Evolutionary conservation across 2,113 vertebrate genomes (phyloP).

Genomic region (Meriones unguiculatus): DNA sequence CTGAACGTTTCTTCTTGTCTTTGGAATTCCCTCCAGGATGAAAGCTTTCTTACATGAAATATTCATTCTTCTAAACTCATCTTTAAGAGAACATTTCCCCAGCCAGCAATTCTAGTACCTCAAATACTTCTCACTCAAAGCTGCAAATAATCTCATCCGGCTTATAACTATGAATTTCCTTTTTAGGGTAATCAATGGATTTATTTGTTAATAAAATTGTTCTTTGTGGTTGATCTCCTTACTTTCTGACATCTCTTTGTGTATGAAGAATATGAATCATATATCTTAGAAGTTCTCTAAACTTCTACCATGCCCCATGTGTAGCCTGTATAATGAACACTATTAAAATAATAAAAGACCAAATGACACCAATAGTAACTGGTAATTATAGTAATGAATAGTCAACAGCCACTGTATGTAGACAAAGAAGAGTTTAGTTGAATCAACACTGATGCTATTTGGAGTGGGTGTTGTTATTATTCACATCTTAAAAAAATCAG

Average conservation of each 20-base stretch:
- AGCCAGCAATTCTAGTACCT: not conserved
- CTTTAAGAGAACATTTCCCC: constrained; percentile 20
- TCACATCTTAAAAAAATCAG: not conserved
- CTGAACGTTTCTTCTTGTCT: not conserved
- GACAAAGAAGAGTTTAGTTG: not conserved
- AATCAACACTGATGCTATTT: not conserved
- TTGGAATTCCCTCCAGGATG: not conserved
- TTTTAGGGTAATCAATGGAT: not conserved
- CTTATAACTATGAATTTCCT: not conserved
- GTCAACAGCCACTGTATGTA: not conserved
- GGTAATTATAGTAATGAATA: not conserved
- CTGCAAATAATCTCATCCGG: constrained; percentile 24
- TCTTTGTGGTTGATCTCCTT: not conserved
- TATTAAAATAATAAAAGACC: not conserved
- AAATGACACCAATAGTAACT: constrained; percentile 24
- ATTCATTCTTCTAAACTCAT: not conserved
- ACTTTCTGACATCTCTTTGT: not conserved
- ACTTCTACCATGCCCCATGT: rapidly evolving
- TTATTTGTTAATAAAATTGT: not conserved
- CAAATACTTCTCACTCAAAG: not conserved
- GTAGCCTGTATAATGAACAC: not conserved
- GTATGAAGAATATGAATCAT: not conserved
- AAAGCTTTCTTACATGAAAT: not conserved
- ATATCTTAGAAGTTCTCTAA: not conserved
- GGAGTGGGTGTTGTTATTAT: not conserved